Conservation (phyloP, 2,797 vertebrate species). For the Rousettus madagascariensis region DNA sequence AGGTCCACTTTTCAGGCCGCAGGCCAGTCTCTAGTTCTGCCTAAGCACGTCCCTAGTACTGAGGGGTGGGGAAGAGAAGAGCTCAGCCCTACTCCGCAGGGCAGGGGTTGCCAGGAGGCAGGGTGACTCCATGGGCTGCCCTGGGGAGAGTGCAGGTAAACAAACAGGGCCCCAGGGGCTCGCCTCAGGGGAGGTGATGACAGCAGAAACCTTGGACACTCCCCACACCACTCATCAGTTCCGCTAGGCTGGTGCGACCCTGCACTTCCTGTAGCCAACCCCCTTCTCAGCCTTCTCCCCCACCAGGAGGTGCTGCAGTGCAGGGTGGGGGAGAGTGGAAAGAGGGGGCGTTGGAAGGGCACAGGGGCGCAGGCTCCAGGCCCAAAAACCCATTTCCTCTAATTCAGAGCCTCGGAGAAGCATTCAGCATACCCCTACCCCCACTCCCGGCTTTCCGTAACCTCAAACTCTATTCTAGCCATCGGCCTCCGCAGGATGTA, state of each 20-base stretch:
- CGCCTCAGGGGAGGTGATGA: constrained; percentile 9
- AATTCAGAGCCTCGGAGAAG: not conserved
- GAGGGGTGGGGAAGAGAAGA: not conserved
- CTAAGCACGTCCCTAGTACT: not conserved
- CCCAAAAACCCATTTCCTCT: not conserved
- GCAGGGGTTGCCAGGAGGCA: constrained; percentile 60
- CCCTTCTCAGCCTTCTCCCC: not conserved
- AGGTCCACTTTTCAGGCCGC: not conserved
- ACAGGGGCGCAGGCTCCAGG: not conserved
- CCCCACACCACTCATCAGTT: constrained; percentile 9
- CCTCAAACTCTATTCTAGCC: constrained; percentile 5
- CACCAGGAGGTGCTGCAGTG: constrained; percentile 68
- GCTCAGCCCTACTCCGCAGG: not conserved
- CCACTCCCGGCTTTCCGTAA: constrained; percentile 1
- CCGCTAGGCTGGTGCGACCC: constrained; percentile 31
- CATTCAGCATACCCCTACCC: constrained; percentile 29
- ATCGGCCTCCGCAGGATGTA: constrained; percentile 46
- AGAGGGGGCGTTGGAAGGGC: constrained; percentile 33
- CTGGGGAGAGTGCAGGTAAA: constrained; percentile 65
- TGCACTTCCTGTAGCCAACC: constrained; percentile 69
- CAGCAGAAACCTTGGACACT: constrained; percentile 35
- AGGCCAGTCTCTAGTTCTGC: not conserved
- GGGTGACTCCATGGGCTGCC: constrained; percentile 39
- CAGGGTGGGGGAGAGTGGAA: not conserved
- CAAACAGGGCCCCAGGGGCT: constrained; percentile 40